Evolutionary conservation across 2,797 vertebrate species (phyloP).

Genomic region (Girardinus metallicus): DNA sequence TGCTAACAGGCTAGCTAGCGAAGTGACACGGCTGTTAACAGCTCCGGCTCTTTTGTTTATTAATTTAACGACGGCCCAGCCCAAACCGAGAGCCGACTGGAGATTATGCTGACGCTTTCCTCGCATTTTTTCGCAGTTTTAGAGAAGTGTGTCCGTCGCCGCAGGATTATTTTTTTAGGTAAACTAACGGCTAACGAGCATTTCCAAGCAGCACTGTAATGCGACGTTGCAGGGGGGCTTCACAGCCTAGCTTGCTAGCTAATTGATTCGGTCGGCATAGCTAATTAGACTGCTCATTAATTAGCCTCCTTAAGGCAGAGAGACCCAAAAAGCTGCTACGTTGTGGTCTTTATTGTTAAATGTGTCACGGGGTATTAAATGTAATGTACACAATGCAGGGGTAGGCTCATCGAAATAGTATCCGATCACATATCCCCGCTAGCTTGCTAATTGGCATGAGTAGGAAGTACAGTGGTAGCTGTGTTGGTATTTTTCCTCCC

Average conservation of each 20-base stretch:
- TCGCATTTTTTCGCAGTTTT: conserved; percentile 32
- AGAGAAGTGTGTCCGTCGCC: conserved; percentile 26
- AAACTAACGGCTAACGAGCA: conserved; percentile 53
- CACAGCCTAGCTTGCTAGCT: conserved; percentile 76
- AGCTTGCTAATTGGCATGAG: conserved; percentile 84
- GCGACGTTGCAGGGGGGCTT: conserved; percentile 68
- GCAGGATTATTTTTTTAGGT: conserved; percentile 39
- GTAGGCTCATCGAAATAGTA: conserved; percentile 53
- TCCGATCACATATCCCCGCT: conserved; percentile 70
- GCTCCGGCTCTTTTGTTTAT: conserved; percentile 61
- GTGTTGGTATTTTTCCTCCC: conserved; percentile 73
- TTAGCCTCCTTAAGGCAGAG: conserved; percentile 64
- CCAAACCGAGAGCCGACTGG: conserved; percentile 7
- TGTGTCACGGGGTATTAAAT: conserved; percentile 29
- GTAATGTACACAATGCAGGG: conserved; percentile 23
- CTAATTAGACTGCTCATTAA: conserved; percentile 83
- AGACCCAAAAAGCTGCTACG: conserved; percentile 12
- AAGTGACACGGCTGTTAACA: conserved; percentile 81
- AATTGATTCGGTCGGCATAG: conserved; percentile 81
- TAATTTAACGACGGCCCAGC: conserved; percentile 52
- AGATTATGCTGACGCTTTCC: conserved; percentile 14
- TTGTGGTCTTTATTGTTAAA: conserved; percentile 33
- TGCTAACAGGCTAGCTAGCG: conserved; percentile 82
- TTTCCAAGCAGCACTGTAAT: conserved; percentile 66
- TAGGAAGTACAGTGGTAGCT: conserved; percentile 74